Conservation (phyloP, 2,113 vertebrate genomes). For the Pardalotus punctatus region DNA sequence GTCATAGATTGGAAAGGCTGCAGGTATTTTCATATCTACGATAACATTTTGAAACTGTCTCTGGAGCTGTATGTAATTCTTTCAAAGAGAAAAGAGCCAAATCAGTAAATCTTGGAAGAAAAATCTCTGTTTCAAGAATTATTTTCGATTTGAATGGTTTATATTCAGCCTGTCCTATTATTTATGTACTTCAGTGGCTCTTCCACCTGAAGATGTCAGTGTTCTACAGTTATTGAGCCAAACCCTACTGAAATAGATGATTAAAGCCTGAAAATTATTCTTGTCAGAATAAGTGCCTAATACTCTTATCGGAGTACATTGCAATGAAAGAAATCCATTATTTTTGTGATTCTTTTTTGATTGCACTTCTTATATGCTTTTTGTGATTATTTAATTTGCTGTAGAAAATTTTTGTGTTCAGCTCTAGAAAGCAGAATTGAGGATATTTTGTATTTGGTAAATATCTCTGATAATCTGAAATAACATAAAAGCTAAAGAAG, state of each 20-base stretch:
- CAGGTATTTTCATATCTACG: background rate
- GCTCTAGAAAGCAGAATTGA: background rate
- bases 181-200: background rate
- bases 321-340: background rate
- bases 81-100: background rate
- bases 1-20: background rate
- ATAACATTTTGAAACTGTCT: background rate
- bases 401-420: background rate
- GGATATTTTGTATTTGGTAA: background rate
- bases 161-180: background rate
- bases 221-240: background rate
- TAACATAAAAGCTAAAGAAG: background rate
- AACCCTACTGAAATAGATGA: background rate
- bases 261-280: background rate
- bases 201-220: constrained; percentile 32
- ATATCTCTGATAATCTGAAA: background rate
- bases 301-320: background rate
- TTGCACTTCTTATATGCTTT: background rate
- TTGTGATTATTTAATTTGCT: background rate
- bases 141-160: background rate
- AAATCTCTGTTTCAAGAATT: background rate
- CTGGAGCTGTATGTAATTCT: background rate
- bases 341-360: background rate
- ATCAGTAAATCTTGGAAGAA: background rate
- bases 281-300: background rate